Percentiles rank a stretch among this genome's conserved stretches.
Conservation (phyloP, 1,140 invertebrate species). For the Copidosoma floridanum region DNA sequence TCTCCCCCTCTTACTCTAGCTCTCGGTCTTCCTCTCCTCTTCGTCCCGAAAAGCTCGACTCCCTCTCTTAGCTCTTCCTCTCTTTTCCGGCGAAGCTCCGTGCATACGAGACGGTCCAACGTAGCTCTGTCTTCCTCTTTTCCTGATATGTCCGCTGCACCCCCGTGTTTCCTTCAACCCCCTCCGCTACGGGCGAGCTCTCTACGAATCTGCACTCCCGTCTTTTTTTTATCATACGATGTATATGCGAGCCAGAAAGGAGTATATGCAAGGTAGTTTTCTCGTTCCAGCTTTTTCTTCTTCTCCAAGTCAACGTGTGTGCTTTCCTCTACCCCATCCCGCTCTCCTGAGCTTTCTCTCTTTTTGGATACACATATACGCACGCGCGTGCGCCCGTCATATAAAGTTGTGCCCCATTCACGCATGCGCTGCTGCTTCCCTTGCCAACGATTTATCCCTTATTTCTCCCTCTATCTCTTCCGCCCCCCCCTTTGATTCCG, state of each 20-base stretch:
- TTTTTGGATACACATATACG: background rate
- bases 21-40: constrained; percentile 29
- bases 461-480: constrained; percentile 32
- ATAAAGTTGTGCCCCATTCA: constrained; percentile 31
- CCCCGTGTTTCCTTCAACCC: constrained; percentile 10
- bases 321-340: constrained; percentile 11
- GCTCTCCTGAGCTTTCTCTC: background rate
- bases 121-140: constrained; percentile 1
- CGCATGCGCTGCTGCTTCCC: too few relatives aligned
- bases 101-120: too few relatives aligned
- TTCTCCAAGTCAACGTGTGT: too few relatives aligned
- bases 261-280: too few relatives aligned
- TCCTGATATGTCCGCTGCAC: too few relatives aligned
- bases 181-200: constrained; percentile 25
- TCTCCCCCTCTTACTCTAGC: constrained; percentile 29
- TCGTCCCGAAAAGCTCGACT: constrained; percentile 30
- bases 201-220: constrained; percentile 3
- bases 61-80: constrained; percentile 2
- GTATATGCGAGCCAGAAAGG: constrained; percentile 7
- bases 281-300: too few relatives aligned
- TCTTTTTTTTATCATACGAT: background rate
- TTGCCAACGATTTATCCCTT: constrained; percentile 30
- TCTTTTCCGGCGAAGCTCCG: too few relatives aligned
- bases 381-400: constrained; percentile 1
- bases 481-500: constrained; percentile 9